Evolutionary conservation across 2,113 vertebrate species (phyloP), one percentile per base, ranked within the genome.

Genomic region (Rhinichthys klamathensis): DNA sequence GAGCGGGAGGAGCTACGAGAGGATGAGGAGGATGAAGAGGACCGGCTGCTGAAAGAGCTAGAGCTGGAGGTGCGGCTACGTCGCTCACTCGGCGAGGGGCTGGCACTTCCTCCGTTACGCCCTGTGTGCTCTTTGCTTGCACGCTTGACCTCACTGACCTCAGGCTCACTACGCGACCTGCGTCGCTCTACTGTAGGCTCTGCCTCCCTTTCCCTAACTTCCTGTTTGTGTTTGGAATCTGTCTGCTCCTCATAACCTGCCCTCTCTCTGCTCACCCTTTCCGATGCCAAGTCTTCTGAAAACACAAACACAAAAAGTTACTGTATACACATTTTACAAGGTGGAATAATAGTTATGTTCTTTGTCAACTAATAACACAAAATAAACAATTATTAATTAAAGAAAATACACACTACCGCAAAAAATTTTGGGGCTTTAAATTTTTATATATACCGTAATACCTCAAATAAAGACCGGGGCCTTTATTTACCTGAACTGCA

Each of bases 11-110:
- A 89, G 12, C 83, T 89, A 12, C 96, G 97, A 84, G 97, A 97
- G 30, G 97, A 98, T 8, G 93, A 95, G 56, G 97, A 97, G 89
- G 97, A 97, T 18, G 97, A 97, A 27, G 97, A 98, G 0, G 97
- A 99, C 0, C 49, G 56, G 70, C 70, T 86, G 67, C 85, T 87
- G 44, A 96, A 97, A 30, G 97, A 97, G 0, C 90, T 95, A 51
- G 93, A 95, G 91, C 95, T 97, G 63, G 96, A 94, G 4, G 96
- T 97, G 21, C 83, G 87, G 23, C 93, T 94, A 21, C 44, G 85
- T 16, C 65, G 79, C 51, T 65, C 44, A 13, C 35, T 85, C 3
- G 72, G 72, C 0, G 78, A 75, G 78, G 83, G 46, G 60, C 77
- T 86, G 54, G 78, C 72, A 63, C 89, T 87, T 79, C 94, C 92